Evolutionary conservation across 92 coral and sea anemone species (phyloP), one percentile per base, ranked within the genome.

Genomic region (Virgularia gustaviana): DNA sequence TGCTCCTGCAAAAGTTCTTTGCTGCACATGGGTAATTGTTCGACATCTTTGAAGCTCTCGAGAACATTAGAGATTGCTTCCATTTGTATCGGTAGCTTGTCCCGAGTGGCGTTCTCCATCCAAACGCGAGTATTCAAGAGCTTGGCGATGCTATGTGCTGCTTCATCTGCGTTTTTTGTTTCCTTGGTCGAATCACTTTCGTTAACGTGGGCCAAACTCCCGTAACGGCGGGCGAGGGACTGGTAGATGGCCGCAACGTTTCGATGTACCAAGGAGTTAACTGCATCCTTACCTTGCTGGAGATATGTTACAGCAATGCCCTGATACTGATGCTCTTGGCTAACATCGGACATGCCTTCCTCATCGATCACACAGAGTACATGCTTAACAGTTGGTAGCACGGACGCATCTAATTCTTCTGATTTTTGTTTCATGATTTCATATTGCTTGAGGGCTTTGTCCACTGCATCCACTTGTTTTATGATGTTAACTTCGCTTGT

Each of bases 281-380:
- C 81, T 44, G 79, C 87, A 57, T 77, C 83, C 71, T 83, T 83
- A 79, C 79, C 78, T 64, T 77, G 87, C 83, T 83, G 82, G 43
- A 83, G 59, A 73, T 77, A 66, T 72, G 65, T 65, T 28, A 83
- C 76, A 51, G 70, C 82, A 56, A 77, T 67, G 61, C 83, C 79
- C 82, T 82, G 86, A 65, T 81, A 81, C 73, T 75, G 81, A 77
- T 73, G 78, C 75, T 83, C 75, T 71, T 83, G 87, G 65, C 82
- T 76, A 38, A 82, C 73, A 44, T 57, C 71, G 39, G 82, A 82
- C 67, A 65, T 78, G 61, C 61, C 82, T 82, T 82, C 79, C 60
- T 65, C 53, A 45, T 82, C 63, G 73, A 70, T 82, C 33, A 77
- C 75, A 36, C 79, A 83, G 81, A 83, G 82, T 72, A 77, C 79